phyloP scores from a whole-genome alignment of 2,797 vertebrate species.

The Esox lucius region DNA sequence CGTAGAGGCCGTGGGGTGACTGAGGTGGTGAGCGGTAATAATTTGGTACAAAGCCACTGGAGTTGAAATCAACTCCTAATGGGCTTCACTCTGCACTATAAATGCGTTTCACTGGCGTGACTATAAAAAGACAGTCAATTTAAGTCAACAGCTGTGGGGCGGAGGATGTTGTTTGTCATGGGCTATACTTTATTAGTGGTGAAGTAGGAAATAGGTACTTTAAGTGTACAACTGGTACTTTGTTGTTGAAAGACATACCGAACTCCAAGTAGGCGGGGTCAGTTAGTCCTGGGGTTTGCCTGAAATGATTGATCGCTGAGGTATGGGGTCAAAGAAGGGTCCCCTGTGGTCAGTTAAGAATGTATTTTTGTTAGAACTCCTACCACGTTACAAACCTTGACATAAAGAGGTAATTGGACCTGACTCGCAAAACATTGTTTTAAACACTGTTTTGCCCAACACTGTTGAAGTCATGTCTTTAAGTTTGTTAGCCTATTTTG shows the following conservation, averaged over 20 bases:
- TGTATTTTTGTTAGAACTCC: slow-evolving; percentile 15
- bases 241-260: background rate
- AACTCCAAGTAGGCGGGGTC: background rate
- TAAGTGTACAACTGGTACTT: slow-evolving; percentile 4
- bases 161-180: slow-evolving; percentile 20
- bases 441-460: slow-evolving; percentile 18
- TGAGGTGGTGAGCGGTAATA: background rate
- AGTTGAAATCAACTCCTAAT: background rate
- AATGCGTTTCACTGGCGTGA: slow-evolving; percentile 3
- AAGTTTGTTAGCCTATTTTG: slow-evolving; percentile 14
- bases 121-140: background rate
- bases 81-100: slow-evolving; percentile 4
- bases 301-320: slow-evolving; percentile 17
- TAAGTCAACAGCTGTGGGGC: slow-evolving; percentile 13
- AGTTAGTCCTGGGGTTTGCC: slow-evolving; percentile 20
- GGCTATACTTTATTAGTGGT: slow-evolving; percentile 12
- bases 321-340: slow-evolving; percentile 23
- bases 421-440: background rate
- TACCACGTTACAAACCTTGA: slow-evolving; percentile 1
- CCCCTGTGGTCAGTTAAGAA: slow-evolving; percentile 26
- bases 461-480: slow-evolving; percentile 25
- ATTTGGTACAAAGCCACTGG: background rate
- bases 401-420: background rate
- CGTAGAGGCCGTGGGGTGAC: background rate
- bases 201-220: slow-evolving; percentile 1